Conservation (phyloP, 2,888 invertebrate species). For the Lutraria lutraria region DNA sequence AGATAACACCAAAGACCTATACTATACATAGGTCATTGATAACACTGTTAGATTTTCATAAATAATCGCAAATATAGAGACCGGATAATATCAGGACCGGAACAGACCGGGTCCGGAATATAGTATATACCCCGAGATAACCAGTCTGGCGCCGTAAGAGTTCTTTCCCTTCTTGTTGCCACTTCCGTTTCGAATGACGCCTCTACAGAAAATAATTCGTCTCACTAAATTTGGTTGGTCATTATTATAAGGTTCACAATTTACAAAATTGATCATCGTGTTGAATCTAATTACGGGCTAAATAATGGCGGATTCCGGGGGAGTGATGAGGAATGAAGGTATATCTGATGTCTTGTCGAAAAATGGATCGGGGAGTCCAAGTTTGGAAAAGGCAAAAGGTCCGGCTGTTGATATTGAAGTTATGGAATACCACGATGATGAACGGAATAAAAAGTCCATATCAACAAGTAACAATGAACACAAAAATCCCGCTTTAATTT, state of each 20-base stretch:
- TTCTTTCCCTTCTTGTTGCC: constrained; percentile 58
- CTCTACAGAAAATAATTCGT: constrained; percentile 28
- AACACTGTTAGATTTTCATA: too few relatives aligned
- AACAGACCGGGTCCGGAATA: too few relatives aligned
- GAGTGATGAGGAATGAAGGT: constrained; percentile 42
- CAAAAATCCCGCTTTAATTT: neutral
- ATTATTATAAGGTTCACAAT: neutral
- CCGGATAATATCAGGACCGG: too few relatives aligned
- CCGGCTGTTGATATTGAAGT: constrained; percentile 16
- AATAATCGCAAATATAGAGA: too few relatives aligned
- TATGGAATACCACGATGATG: neutral
- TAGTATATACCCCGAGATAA: too few relatives aligned
- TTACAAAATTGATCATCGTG: neutral
- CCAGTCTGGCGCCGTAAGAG: constrained; percentile 21
- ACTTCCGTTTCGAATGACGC: constrained; percentile 75
- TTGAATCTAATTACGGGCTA: neutral
- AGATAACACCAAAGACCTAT: too few relatives aligned
- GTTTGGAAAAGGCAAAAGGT: neutral
- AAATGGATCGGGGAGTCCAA: neutral
- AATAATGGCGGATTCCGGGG: constrained; percentile 29
- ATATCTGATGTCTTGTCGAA: constrained; percentile 56
- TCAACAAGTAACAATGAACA: neutral
- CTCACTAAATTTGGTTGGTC: neutral
- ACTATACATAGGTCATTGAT: too few relatives aligned
- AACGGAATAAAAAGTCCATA: neutral